Evolutionary conservation across 2,888 invertebrate genomes (phyloP).

Genomic region (Trichogramma dendrolimi): DNA sequence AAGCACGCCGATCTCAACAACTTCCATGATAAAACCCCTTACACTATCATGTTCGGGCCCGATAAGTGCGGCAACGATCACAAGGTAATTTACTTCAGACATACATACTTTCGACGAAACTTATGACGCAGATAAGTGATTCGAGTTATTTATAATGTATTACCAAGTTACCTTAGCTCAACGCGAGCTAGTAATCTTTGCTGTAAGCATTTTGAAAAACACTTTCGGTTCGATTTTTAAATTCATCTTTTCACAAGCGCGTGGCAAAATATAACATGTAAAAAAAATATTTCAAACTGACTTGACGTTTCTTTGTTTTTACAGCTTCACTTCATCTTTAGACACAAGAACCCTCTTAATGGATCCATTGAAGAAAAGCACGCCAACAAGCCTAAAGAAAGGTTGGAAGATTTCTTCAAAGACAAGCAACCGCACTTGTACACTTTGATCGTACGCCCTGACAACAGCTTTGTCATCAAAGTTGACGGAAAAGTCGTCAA

Average conservation of each 20-base stretch:
- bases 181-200: not conserved
- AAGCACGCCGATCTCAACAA: conserved; percentile 69
- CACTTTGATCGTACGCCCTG: conserved; percentile 72
- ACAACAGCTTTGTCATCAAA: conserved; percentile 74
- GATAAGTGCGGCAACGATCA: conserved; percentile 97
- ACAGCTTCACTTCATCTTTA: conserved; percentile 80
- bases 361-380: conserved; percentile 91
- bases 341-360: conserved; percentile 90
- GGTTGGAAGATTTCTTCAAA: conserved; percentile 80
- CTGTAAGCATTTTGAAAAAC: no score
- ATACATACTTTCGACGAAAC: not conserved
- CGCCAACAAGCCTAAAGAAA: conserved; percentile 82
- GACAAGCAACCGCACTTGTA: conserved; percentile 91
- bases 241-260: not conserved
- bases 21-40: conserved; percentile 94
- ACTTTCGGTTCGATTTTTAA: not conserved
- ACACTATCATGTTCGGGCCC: conserved; percentile 99
- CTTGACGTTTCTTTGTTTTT: conserved; percentile 31
- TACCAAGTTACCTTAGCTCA: no score
- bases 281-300: conserved; percentile 4
- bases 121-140: no score
- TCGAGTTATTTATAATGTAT: no score
- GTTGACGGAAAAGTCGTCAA: conserved; percentile 82
- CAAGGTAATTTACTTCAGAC: conserved; percentile 61
- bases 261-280: not conserved